These are phyloP conservation scores for Bubo blakistoni DNA, from an alignment of 2,113 vertebrate species.

Conservation along the genomic window DNA sequence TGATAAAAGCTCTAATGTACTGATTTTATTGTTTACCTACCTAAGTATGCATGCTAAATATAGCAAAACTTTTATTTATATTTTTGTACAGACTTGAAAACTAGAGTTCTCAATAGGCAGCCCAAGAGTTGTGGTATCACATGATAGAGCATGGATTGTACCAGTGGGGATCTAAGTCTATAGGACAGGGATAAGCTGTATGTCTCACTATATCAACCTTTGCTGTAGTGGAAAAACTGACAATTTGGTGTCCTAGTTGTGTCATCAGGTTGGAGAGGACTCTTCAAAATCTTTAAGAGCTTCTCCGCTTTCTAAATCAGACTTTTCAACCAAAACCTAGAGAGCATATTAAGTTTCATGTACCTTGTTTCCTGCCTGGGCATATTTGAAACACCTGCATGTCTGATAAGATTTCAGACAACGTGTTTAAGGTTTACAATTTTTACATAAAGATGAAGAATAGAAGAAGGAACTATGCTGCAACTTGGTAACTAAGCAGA, in stretches of 20 bases:
- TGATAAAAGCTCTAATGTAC: not conserved
- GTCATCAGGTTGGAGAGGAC: not conserved
- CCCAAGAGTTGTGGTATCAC: not conserved
- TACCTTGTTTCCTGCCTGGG: not conserved
- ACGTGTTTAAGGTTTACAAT: not conserved
- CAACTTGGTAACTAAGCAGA: not conserved
- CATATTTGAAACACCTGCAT: not conserved
- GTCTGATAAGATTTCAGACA: not conserved
- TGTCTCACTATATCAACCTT: not conserved
- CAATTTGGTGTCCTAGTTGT: not conserved
- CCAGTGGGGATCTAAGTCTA: not conserved
- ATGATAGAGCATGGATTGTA: not conserved
- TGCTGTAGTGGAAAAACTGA: not conserved
- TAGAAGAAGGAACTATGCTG: not conserved
- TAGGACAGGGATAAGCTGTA: not conserved
- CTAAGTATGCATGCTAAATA: not conserved
- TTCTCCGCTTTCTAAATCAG: not conserved
- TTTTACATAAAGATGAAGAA: not conserved
- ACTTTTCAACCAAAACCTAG: not conserved
- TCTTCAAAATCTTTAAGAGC: not conserved
- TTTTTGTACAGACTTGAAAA: not conserved
- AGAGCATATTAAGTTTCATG: not conserved
- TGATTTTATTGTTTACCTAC: not conserved
- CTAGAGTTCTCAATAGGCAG: not conserved
- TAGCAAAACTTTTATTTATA: not conserved